Evolutionary conservation across 2,888 invertebrate genomes (phyloP), one percentile per base, ranked within the genome.

Genomic region (Synanthedon tipuliformis): DNA sequence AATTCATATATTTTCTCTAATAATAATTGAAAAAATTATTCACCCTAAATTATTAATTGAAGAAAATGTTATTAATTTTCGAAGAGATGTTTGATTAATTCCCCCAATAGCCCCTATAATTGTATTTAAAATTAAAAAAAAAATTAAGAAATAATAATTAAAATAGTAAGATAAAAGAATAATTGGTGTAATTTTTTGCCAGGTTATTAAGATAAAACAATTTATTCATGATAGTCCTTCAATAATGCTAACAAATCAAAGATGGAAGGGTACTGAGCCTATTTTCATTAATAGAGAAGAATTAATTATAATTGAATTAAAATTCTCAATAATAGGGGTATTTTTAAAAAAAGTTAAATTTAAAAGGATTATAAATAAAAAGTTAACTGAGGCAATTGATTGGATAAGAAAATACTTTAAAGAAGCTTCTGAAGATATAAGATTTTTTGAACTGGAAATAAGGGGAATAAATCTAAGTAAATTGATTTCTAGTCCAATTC

Each of bases 401-500:
- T 90, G 90, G 1, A 76, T 81, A 66, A 90, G 60, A 75, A 90
- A 90, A 71, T 90, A 91, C 82, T 90, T 90, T 78, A 90, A 68
- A 0, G 88, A 79, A n/a, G 89, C 76, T 88, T 90, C 89, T 1
- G 86, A 77, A 0, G 83, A 69, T 63, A 84, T 57, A 62, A 88
- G 65, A 70, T 89, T 89, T 69, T 81, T 83, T 40, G 73, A 73
- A 48, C 76, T 78, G 59, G 79, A 84, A 73, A 90, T 88, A 68
- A 90, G 61, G 56, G 90, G 90, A 51, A 90, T 90, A 85, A 90
- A 89, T 64, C 89, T 85, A 64, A 91, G 70, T 62, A 90, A 63
- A 79, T 91, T 91, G 78, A 90, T 89, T 88, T 91, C 90, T 85
- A 91, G 73, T 0, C 90, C 89, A 78, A 90, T 88, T 89, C 90